Evolutionary conservation across 2,888 invertebrate genomes (phyloP).

Genomic region (Drosophila meridionalis): DNA sequence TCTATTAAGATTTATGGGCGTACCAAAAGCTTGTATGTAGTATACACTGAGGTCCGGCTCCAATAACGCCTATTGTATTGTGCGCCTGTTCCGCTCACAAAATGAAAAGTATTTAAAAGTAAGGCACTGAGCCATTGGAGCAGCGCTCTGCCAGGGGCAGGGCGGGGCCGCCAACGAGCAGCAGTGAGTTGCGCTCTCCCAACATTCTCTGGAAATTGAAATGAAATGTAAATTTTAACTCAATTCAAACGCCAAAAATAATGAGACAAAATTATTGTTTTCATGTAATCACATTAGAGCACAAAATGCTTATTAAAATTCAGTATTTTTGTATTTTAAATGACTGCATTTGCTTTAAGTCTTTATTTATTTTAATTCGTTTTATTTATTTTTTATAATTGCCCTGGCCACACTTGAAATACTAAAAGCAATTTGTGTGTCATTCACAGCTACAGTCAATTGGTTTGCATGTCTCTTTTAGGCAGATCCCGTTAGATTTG

Average conservation of each 20-base stretch:
- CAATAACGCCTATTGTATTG: slow-evolving; percentile 21
- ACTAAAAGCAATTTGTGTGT: background rate
- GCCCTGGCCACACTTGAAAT: slow-evolving; percentile 8
- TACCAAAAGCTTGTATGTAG: slow-evolving; percentile 38
- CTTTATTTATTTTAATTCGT: background rate
- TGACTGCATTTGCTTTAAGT: background rate
- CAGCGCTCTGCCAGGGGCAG: background rate
- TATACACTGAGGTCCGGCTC: slow-evolving; percentile 38
- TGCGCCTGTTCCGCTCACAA: slow-evolving; percentile 43
- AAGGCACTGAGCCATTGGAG: slow-evolving; percentile 27
- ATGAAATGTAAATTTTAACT: background rate
- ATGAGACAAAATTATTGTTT: background rate
- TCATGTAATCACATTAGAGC: background rate
- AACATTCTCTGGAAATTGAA: slow-evolving; percentile 33
- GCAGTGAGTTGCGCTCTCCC: slow-evolving; percentile 7
- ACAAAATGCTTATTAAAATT: slow-evolving; percentile 4
- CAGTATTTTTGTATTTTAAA: background rate
- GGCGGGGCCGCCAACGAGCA: background rate
- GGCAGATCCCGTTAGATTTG: slow-evolving; percentile 8
- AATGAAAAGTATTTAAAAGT: slow-evolving; percentile 27
- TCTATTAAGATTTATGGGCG: slow-evolving; percentile 64
- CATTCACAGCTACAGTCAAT: background rate
- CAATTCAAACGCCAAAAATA: background rate
- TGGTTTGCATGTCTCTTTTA: slow-evolving; percentile 7
- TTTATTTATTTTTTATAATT: background rate